These are phyloP conservation scores for Pseudorhiza aurosa DNA, from an alignment of 30 jellyfish, hydroid and myxozoan species.

Conservation along the genomic window DNA sequence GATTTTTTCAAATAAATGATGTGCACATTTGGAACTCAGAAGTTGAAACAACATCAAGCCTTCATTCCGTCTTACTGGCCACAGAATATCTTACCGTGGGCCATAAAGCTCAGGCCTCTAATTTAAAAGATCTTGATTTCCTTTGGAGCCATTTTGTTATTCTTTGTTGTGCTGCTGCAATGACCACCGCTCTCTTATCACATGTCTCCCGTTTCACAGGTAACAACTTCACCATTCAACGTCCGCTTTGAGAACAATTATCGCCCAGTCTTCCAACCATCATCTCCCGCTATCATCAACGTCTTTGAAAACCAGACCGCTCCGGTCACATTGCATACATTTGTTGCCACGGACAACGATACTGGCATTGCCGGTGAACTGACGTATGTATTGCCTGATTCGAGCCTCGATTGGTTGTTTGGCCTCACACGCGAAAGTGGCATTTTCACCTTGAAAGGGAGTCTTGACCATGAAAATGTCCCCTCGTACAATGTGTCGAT, in stretches of 20 bases:
- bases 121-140: too few species aligned
- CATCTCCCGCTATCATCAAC: conserved; percentile 19
- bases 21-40: too few species aligned
- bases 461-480: conserved; percentile 77
- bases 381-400: conserved; percentile 21
- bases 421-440: conserved; percentile 52
- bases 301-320: conserved; percentile 70
- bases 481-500: conserved; percentile 46
- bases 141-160: too few species aligned
- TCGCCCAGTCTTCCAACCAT: conserved; percentile 63
- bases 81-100: too few species aligned
- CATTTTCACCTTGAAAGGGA: conserved; percentile 19
- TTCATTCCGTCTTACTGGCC: too few species aligned
- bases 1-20: too few species aligned
- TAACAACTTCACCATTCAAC: conserved; percentile 64
- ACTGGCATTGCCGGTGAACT: conserved; percentile 73
- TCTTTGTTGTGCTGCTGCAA: too few species aligned
- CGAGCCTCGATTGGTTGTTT: conserved; percentile 36
- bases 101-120: too few species aligned
- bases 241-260: conserved; percentile 75
- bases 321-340: conserved; percentile 27
- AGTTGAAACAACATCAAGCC: too few species aligned
- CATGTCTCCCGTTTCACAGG: conserved; percentile 13
- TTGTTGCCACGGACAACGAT: conserved; percentile 79
- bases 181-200: too few species aligned